A percentile compares a stretch with the other conserved stretches of the same genome.
Conservation (phyloP, 2,888 invertebrate species). For the Chirona hameri region DNA sequence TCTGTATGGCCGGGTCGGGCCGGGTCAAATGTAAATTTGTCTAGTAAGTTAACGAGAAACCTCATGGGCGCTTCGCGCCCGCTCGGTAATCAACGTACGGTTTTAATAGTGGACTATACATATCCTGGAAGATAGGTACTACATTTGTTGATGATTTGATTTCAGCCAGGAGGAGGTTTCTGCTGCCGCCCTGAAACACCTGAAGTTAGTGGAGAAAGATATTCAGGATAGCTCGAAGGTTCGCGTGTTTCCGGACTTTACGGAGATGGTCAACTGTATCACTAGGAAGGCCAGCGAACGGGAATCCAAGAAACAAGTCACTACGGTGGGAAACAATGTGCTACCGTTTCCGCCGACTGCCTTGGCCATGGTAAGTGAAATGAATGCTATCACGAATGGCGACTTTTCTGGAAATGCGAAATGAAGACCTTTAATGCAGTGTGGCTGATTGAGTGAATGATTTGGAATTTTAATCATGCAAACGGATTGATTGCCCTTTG, state of each 20-base stretch:
- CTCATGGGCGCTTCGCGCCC: no score
- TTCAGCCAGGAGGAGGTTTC: slow-evolving; percentile 70
- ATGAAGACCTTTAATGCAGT: no score
- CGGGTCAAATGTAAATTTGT: no score
- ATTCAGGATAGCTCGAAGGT: slow-evolving; percentile 45
- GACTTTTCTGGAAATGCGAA: no score
- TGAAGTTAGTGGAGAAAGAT: slow-evolving; percentile 63
- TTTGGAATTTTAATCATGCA: no score
- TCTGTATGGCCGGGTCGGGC: no score
- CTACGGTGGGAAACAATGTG: neutral
- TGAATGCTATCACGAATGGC: neutral
- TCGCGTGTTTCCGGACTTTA: slow-evolving; percentile 65
- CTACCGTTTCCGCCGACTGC: neutral
- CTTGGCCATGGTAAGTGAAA: neutral
- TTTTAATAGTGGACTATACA: no score
- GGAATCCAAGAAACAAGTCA: slow-evolving; percentile 60
- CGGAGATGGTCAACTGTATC: slow-evolving; percentile 66
- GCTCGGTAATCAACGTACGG: no score
- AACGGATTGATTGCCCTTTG: no score
- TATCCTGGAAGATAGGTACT: no score
- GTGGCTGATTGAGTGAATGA: no score
- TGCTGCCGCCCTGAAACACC: slow-evolving; percentile 65
- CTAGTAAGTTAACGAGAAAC: no score
- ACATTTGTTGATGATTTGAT: slow-evolving; percentile 33
- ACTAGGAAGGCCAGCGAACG: slow-evolving; percentile 60